Base-by-base conservation (phyloP, 2,113 vertebrate genomes). In the Tiliqua scincoides region DNA sequence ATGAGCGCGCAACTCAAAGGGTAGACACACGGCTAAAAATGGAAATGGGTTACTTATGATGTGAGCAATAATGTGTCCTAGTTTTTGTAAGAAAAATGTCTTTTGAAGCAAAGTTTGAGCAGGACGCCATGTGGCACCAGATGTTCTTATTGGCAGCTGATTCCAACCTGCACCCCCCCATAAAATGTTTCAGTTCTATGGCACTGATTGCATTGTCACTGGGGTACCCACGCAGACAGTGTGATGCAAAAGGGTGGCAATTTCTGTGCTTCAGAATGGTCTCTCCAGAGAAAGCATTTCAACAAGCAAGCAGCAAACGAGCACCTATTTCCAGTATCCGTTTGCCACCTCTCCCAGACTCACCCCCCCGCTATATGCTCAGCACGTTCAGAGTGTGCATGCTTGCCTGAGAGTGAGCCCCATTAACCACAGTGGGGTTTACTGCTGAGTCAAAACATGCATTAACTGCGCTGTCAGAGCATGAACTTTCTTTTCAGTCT, bases 41-140 rank as follows among this genome's bases (percentile, higher is more conserved):
- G 93, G 94, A 96, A 94, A 90, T 88, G 90, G 92, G 89, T 91
- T 94, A 88, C 89, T 94, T 94, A 91, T 82, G 88, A 94, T 94
- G 94, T 92, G 88, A 94, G 92, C 94, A 92, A 93, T 92, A 93
- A 95, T 77, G 59, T 89, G 92, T 92, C 93, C 93, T 92, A 23
- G 61, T 86, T 93, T 93, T 93, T 94, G 87, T 88, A 86, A 94
- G 90, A 94, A 94, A 93, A 92, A 87, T 23, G 78, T 90, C 90
- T 95, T 95, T 95, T 93, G 90, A 93, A 95, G 93, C 91, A 92
- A 91, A 89, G 89, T 86, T 94, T 82, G 88, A 87, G 90, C 67
- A 32, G 85, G 74, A 85, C 81, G 84, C 85, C 89, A 95, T 92
- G 87, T 82, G 87, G 91, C 85, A 86, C 89, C 89, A 87, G 90